Percentiles rank a stretch among this genome's conserved stretches.
These are phyloP conservation scores for Balaenoptera acutorostrata DNA, from an alignment of 2,113 vertebrate genomes.

Conservation along the genomic window DNA sequence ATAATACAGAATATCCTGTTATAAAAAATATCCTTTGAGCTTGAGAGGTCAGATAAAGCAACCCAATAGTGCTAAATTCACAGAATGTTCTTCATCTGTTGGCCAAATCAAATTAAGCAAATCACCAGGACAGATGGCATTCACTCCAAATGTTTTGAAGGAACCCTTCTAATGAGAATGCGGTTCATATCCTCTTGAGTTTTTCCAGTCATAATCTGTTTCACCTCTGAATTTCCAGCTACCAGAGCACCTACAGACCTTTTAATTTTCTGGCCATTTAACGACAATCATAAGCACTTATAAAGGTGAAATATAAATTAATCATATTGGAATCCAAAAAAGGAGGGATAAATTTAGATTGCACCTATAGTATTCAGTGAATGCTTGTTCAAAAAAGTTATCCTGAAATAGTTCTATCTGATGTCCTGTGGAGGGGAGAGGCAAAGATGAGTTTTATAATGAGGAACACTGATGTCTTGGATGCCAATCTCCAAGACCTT, in stretches of 20 bases:
- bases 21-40: background rate
- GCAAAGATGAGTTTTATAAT: background rate
- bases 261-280: background rate
- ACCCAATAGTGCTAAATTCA: background rate
- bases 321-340: background rate
- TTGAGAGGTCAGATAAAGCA: background rate
- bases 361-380: background rate
- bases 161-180: background rate
- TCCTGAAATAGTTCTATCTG: background rate
- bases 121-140: background rate
- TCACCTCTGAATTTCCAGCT: background rate
- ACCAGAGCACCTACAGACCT: background rate
- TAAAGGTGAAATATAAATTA: slow-evolving; percentile 9
- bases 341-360: background rate
- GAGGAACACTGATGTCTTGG: background rate
- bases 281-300: background rate
- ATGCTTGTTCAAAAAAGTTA: background rate
- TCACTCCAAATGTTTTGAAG: background rate
- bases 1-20: background rate
- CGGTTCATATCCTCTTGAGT: background rate
- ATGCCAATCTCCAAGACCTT: slow-evolving; percentile 45
- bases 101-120: background rate
- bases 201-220: background rate
- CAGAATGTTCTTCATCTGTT: background rate
- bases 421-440: background rate